Conservation (phyloP, 2,888 invertebrate genomes). For the Clitarchus hookeri region DNA sequence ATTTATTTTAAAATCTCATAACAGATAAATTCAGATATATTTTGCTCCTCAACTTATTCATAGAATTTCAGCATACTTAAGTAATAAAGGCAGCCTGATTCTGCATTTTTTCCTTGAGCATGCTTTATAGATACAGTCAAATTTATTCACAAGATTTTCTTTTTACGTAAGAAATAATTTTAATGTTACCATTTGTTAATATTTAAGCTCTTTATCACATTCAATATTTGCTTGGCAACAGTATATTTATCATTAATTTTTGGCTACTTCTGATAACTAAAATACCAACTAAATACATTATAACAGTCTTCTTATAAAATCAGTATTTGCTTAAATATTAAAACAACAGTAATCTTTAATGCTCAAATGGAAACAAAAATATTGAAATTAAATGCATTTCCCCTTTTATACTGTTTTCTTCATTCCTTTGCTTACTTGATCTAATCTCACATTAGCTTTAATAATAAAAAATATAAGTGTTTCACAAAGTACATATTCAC, state of each 20-base stretch:
- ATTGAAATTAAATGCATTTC: constrained; percentile 16
- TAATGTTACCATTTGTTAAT: constrained; percentile 28
- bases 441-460: constrained; percentile 1
- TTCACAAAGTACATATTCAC: constrained; percentile 29
- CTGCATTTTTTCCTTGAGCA: neutral
- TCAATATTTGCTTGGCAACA: constrained; percentile 42
- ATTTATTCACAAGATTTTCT: neutral
- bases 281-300: constrained; percentile 28
- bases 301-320: constrained; percentile 37
- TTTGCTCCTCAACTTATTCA: neutral
- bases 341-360: constrained; percentile 30
- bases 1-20: constrained; percentile 11
- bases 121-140: neutral
- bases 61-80: constrained; percentile 17
- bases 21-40: constrained; percentile 18
- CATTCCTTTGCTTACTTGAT: neutral
- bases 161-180: neutral
- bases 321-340: constrained; percentile 8
- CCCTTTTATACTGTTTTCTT: neutral
- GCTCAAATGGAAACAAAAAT: constrained; percentile 35
- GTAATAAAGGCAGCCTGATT: constrained; percentile 15
- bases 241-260: constrained; percentile 35
- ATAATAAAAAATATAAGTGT: constrained; percentile 20
- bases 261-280: constrained; percentile 34
- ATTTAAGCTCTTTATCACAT: constrained; percentile 43